Evolutionary conservation across 1,140 invertebrate genomes (phyloP).

Genomic region (Ceratosolen solmsi): DNA sequence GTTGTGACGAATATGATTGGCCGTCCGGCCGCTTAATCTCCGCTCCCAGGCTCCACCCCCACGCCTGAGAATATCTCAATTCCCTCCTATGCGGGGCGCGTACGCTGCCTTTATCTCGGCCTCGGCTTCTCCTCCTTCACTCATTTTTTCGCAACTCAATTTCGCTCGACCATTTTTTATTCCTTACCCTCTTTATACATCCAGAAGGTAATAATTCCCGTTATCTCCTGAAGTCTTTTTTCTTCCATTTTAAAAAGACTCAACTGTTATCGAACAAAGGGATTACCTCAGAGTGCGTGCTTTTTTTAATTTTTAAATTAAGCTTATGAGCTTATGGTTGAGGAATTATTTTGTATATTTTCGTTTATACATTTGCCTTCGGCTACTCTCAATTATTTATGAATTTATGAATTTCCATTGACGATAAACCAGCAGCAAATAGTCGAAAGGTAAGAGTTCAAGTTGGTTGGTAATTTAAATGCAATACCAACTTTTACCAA

Average conservation of each 20-base stretch:
- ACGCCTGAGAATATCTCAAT: conserved; percentile 42
- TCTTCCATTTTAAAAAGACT: background rate
- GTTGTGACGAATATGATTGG: conserved; percentile 28
- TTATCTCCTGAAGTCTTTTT: background rate
- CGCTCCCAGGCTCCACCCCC: conserved; percentile 38
- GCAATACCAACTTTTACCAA: background rate
- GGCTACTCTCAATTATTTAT: background rate
- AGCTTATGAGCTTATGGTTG: background rate
- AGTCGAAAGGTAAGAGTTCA: background rate
- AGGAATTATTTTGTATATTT: background rate
- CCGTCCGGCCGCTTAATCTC: conserved; percentile 14
- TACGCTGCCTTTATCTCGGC: background rate
- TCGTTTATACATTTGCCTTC: background rate
- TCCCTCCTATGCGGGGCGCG: conserved; percentile 22
- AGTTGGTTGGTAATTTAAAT: background rate
- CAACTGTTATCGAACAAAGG: background rate
- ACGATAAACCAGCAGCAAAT: background rate
- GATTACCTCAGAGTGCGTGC: too few species aligned
- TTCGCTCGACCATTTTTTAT: conserved; percentile 11
- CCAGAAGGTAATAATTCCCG: background rate
- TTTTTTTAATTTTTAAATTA: background rate
- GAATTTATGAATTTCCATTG: background rate
- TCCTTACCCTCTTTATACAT: background rate
- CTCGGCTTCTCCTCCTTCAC: background rate
- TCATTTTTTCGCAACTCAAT: conserved; percentile 43